Conservation (phyloP, 1,140 invertebrate genomes). For the Armadillidium nasatum region DNA sequence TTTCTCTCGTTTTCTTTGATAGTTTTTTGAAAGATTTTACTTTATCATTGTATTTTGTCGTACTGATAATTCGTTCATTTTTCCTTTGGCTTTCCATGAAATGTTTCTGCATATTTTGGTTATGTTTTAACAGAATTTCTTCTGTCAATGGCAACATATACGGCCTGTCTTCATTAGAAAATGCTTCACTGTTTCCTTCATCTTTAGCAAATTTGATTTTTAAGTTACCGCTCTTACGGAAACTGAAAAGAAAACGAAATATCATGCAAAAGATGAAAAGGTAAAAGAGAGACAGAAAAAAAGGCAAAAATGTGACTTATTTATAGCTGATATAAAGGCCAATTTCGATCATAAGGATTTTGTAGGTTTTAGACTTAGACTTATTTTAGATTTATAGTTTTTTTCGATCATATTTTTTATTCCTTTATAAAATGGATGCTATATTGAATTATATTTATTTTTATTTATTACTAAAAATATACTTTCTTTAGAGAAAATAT, state of each 20-base stretch:
- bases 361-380: no score
- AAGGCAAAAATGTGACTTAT: no score
- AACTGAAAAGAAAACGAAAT: background rate
- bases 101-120: conserved; percentile 70
- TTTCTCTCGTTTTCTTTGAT: conserved; percentile 25
- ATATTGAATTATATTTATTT: no score
- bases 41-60: conserved; percentile 35
- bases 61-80: conserved; percentile 54
- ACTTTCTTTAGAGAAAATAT: no score
- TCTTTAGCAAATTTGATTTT: conserved; percentile 18
- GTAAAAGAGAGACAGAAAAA: no score
- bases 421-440: no score
- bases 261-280: no score
- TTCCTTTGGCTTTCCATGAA: conserved; percentile 66
- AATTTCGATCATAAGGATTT: no score
- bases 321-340: no score
- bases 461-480: no score
- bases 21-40: conserved; percentile 26
- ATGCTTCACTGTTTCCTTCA: conserved; percentile 54
- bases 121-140: conserved; percentile 56
- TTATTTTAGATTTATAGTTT: no score
- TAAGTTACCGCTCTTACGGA: background rate
- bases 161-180: conserved; percentile 43
- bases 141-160: conserved; percentile 40
- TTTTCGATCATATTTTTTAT: no score